Percentiles rank a stretch among this genome's conserved stretches.
phyloP scores from a whole-genome alignment of 2,888 invertebrate genomes.

The Junonia oenone region DNA sequence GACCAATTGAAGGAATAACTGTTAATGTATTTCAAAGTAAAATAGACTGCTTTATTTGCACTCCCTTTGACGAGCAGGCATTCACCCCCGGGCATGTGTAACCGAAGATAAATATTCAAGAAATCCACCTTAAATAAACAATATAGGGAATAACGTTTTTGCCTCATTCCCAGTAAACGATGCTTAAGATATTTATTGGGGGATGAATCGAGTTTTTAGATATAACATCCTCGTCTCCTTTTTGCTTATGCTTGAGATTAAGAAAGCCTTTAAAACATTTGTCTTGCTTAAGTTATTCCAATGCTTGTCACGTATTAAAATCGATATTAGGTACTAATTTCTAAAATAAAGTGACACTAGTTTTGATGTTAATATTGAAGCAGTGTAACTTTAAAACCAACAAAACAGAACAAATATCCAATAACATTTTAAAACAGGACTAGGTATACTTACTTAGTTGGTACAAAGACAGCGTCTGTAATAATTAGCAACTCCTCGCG shows the following conservation, averaged over 20 bases:
- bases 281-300: too few species aligned
- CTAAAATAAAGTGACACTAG: too few species aligned
- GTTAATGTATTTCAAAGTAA: slow-evolving; percentile 6
- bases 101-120: slow-evolving; percentile 70
- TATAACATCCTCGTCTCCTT: slow-evolving; percentile 47
- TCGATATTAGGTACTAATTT: too few species aligned
- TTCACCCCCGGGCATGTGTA: slow-evolving; percentile 43
- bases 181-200: slow-evolving; percentile 76
- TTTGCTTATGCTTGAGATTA: slow-evolving; percentile 35
- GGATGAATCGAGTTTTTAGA: slow-evolving; percentile 71
- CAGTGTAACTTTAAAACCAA: too few species aligned
- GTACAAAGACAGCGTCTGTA: background rate
- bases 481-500: background rate
- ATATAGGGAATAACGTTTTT: slow-evolving; percentile 71
- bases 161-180: slow-evolving; percentile 74
- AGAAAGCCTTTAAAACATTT: slow-evolving; percentile 17
- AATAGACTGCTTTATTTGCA: slow-evolving; percentile 15
- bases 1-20: background rate
- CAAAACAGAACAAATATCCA: too few species aligned
- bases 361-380: too few species aligned
- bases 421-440: too few species aligned
- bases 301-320: too few species aligned
- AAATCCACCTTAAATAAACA: slow-evolving; percentile 78
- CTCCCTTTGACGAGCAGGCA: slow-evolving; percentile 30
- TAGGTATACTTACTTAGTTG: too few species aligned